These are phyloP conservation scores for Geodia barretti DNA, from an alignment of 37 sponge, comb jelly and placozoan genomes.

Conservation along the genomic window DNA sequence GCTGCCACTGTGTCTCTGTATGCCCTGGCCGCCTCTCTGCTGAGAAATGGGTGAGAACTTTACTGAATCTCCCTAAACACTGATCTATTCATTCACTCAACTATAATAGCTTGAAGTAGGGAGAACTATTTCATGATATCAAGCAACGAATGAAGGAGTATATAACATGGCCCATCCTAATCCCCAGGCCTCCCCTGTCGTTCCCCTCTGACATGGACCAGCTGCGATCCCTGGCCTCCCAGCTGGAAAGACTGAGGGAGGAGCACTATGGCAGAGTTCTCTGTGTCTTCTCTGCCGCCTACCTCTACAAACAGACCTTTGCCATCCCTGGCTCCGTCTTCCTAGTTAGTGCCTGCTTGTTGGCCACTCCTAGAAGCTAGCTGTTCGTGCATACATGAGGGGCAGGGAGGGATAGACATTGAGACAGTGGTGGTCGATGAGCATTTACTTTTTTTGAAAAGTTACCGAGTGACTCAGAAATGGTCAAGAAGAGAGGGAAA, in stretches of 20 bases:
- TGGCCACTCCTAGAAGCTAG: too few relatives aligned
- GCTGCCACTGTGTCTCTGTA: constrained; percentile 31
- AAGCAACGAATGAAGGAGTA: not conserved
- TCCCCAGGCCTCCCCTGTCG: constrained; percentile 21
- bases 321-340: constrained; percentile 90
- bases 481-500: too few relatives aligned
- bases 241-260: constrained; percentile 39
- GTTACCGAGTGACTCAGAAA: too few relatives aligned
- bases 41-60: constrained; percentile 21
- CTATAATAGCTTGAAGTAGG: too few relatives aligned
- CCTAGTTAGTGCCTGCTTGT: constrained; percentile 66
- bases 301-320: constrained; percentile 87
- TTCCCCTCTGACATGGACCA: constrained; percentile 66
- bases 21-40: constrained; percentile 12
- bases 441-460: too few relatives aligned
- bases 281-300: constrained; percentile 58
- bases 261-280: constrained; percentile 44
- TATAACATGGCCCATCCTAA: not conserved
- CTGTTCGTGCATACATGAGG: too few relatives aligned
- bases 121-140: not conserved
- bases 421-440: too few relatives aligned
- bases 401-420: too few relatives aligned
- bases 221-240: constrained; percentile 38
- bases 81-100: too few relatives aligned
- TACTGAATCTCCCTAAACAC: too few relatives aligned